phyloP scores from a whole-genome alignment of 2,888 invertebrate species.

The Drosophila neotestacea region DNA sequence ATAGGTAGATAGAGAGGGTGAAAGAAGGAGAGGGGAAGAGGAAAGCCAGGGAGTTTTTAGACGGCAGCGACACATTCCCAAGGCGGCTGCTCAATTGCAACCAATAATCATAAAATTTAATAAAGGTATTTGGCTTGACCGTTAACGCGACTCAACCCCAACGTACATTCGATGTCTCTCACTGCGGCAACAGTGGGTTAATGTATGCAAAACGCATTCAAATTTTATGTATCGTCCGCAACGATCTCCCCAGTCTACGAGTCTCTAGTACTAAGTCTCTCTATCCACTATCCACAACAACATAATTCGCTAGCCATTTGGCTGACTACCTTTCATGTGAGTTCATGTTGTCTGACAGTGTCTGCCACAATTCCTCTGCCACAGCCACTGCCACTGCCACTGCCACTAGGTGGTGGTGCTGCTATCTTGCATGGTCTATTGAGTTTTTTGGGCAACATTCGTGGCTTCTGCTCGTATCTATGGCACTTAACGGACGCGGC shows the following conservation, averaged over 20 bases:
- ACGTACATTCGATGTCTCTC: conserved; percentile 1
- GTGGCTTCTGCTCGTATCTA: conserved; percentile 43
- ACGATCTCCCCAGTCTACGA: conserved; percentile 74
- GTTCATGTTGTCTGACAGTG: conserved; percentile 22
- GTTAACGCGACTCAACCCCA: conserved; percentile 33
- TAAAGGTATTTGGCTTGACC: conserved; percentile 75
- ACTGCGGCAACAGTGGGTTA: conserved; percentile 83
- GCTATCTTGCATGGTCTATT: conserved; percentile 73
- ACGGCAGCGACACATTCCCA: conserved; percentile 62
- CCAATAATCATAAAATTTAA: conserved; percentile 82
- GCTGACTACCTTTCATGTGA: conserved; percentile 54
- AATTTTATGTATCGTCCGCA: conserved; percentile 84
- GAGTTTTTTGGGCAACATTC: conserved; percentile 56
- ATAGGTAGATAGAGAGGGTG: conserved; percentile 1
- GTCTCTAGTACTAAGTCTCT: conserved; percentile 10
- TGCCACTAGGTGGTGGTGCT: conserved; percentile 28
- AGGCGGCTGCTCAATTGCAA: conserved; percentile 72
- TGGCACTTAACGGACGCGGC: conserved; percentile 55
- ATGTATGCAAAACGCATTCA: conserved; percentile 85
- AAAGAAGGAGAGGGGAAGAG: background rate
- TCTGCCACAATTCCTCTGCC: conserved; percentile 7
- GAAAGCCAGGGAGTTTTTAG: background rate
- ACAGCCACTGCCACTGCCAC: conserved; percentile 20
- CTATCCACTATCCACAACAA: conserved; percentile 56
- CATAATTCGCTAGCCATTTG: conserved; percentile 72